Conservation (phyloP, 2,797 vertebrate species). For the Apodemus agrarius region DNA sequence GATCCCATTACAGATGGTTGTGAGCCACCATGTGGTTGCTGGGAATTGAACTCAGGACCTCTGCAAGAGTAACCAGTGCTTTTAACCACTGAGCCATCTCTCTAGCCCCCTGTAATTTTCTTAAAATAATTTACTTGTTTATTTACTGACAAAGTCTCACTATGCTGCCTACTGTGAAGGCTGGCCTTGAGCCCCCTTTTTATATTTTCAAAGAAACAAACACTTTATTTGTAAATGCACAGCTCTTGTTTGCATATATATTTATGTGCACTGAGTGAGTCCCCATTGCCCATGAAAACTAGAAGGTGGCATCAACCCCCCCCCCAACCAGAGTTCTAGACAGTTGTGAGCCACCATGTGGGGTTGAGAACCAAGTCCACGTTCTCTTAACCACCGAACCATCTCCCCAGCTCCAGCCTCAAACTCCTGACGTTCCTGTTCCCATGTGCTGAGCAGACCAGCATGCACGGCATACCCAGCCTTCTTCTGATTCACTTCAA, state of each 20-base stretch:
- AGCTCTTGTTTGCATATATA: not conserved
- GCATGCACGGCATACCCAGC: fast-evolving
- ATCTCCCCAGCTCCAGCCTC: not conserved
- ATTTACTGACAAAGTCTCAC: not conserved
- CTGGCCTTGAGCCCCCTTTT: not conserved
- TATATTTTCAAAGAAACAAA: not conserved
- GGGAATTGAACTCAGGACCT: too few relatives aligned
- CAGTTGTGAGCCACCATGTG: not conserved
- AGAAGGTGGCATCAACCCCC: not conserved
- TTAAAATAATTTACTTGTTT: not conserved
- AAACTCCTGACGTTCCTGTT: not conserved
- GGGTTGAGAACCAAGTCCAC: not conserved
- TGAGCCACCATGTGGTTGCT: too few relatives aligned
- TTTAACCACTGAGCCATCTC: too few relatives aligned
- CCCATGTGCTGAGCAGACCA: not conserved
- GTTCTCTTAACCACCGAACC: not conserved
- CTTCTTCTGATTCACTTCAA: not conserved
- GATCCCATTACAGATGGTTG: too few relatives aligned
- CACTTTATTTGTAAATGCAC: not conserved
- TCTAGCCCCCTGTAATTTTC: too few relatives aligned
- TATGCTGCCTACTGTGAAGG: not conserved
- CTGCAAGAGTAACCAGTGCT: too few relatives aligned
- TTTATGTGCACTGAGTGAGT: too few relatives aligned
- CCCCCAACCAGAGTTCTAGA: not conserved
- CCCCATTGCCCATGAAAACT: not conserved